phyloP scores from a whole-genome alignment of 2,113 vertebrate species.

The Pluvianellus socialis region DNA sequence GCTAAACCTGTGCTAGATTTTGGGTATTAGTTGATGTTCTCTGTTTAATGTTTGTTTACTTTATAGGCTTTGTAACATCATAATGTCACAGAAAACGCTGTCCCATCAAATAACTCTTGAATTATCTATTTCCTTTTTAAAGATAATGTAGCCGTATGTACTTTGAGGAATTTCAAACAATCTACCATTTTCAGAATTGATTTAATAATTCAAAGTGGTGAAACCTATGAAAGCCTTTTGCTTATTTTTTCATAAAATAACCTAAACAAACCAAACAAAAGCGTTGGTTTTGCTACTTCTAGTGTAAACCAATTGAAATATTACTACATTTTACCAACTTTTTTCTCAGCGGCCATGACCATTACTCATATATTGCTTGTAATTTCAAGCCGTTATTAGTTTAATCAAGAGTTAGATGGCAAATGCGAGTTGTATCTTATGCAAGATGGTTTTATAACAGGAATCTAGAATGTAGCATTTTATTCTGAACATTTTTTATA shows the following conservation, averaged over 20 bases:
- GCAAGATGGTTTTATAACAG: not conserved
- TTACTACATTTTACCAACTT: not conserved
- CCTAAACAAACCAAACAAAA: not conserved
- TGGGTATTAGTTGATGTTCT: not conserved
- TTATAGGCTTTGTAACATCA: not conserved
- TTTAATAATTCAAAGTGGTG: not conserved
- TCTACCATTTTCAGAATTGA: not conserved
- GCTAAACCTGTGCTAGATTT: not conserved
- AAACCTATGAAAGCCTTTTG: not conserved
- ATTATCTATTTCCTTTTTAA: not conserved
- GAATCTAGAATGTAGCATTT: not conserved
- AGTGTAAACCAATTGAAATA: not conserved
- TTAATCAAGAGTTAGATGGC: not conserved
- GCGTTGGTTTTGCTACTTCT: rapidly evolving
- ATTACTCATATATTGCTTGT: not conserved
- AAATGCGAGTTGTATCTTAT: not conserved
- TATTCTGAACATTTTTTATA: not conserved
- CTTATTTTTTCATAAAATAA: not conserved
- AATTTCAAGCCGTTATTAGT: not conserved
- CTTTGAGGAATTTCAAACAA: not conserved
- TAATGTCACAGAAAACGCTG: not conserved
- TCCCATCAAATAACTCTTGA: not conserved
- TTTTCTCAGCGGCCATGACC: not conserved
- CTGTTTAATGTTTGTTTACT: not conserved
- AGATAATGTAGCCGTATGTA: rapidly evolving